These are phyloP conservation scores for Lycophotia porphyrea DNA, from an alignment of 2,888 invertebrate genomes.

Conservation along the genomic window DNA sequence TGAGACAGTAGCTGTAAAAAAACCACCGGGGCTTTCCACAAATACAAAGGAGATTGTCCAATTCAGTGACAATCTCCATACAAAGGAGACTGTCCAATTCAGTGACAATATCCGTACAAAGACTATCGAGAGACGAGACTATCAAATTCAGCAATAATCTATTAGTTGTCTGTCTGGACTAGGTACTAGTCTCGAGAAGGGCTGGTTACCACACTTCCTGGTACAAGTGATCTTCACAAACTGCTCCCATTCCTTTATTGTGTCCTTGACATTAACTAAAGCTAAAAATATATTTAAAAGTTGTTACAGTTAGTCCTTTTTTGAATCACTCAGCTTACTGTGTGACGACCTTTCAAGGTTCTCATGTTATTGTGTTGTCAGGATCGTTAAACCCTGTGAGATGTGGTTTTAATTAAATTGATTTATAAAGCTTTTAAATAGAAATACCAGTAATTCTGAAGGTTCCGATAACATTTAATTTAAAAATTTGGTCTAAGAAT, in stretches of 20 bases:
- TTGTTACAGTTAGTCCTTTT: slow-evolving; percentile 40
- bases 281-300: slow-evolving; percentile 25
- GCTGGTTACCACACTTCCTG: slow-evolving; percentile 14
- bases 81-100: no score
- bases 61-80: not conserved
- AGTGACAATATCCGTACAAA: not conserved
- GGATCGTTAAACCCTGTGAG: slow-evolving; percentile 8
- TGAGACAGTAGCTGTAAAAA: not conserved
- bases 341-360: slow-evolving; percentile 21
- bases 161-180: not conserved
- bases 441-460: no score
- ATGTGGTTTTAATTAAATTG: not conserved
- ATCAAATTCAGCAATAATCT: no score
- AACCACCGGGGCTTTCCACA: not conserved
- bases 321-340: slow-evolving; percentile 1
- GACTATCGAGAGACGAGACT: no score
- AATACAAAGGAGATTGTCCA: not conserved
- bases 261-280: slow-evolving; percentile 47
- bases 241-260: slow-evolving; percentile 5
- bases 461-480: no score
- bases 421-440: not conserved
- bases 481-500: no score
- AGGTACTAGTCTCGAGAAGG: not conserved
- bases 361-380: not conserved
- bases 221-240: not conserved